Base-by-base conservation (phyloP, 2,797 vertebrate genomes). In the Cyclopterus lumpus region DNA sequence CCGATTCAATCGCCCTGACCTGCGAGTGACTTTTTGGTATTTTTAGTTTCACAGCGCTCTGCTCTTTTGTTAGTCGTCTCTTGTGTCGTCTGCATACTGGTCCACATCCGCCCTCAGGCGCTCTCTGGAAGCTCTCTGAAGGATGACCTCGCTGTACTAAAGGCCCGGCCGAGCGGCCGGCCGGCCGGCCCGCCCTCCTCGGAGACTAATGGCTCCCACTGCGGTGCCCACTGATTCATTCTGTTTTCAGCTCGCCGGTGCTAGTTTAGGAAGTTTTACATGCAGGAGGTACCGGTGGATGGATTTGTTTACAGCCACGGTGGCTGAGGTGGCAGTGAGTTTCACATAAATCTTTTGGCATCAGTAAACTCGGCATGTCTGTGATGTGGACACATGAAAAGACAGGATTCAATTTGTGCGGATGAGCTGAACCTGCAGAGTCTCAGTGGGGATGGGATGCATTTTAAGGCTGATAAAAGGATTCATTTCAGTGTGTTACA, bases 81-180 rank as follows among this genome's bases (percentile, higher is more conserved):
- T 58, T 20, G 61, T 59, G 58, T 15, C 0, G 64, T 22, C 53
- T 53, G 44, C n/a, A 1, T 36, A 8, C 42, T 49, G 6, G 60
- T 68, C 64, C 67, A 12, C 51, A 10, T 49, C 24, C 42, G 1
- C 71, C 69, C 71, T 66, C 22, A 1, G 71, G 49, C 20, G 4
- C 26, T 14, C 68, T 67, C 71, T 71, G 73, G 60, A 63, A 30
- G 32, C 63, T 24, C 12, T 65, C 60, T 62, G 71, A 66, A 66
- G 72, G 62, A 70, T n/a, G 61, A 62, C 65, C 69, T 65, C 30
- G 2, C 76, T 67, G 15, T 3, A 24, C 57, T 26, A 36, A 38
- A 38, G 11, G 38, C 38, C 38, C 38, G 11, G 38, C 10, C 10
- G 36, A 38, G 38, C 38, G 3, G 4, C 38, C 6, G 42, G n/a